These are phyloP conservation scores for Ianthella basta DNA, from an alignment of 37 sponge, comb jelly and placozoan species.

Conservation along the genomic window DNA sequence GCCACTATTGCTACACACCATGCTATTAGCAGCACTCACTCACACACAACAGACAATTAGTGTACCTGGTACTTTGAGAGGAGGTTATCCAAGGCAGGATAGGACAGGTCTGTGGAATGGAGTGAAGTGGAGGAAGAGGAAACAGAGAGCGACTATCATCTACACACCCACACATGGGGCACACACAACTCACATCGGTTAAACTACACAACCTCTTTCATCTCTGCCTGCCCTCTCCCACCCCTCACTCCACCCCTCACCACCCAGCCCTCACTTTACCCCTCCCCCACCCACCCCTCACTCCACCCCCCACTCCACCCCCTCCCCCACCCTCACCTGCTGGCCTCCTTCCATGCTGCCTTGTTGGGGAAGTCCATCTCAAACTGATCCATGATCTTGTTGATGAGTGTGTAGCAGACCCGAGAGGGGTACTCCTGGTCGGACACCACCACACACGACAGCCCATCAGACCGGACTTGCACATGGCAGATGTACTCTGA, in stretches of 20 bases:
- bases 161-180: not conserved
- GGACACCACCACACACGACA: constrained; percentile 85
- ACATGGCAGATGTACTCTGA: constrained; percentile 94
- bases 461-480: constrained; percentile 84
- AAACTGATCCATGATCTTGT: constrained; percentile 84
- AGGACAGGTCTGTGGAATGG: constrained; percentile 69
- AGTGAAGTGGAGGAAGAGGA: no score
- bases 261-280: no score
- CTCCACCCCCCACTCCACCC: not conserved
- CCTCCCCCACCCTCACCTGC: constrained; percentile 39
- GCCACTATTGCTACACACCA: not conserved
- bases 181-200: not conserved
- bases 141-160: not conserved
- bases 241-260: not conserved
- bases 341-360: constrained; percentile 52
- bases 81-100: constrained; percentile 78
- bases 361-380: constrained; percentile 62
- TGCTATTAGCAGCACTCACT: not conserved
- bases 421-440: constrained; percentile 93
- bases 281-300: no score
- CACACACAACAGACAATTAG: not conserved
- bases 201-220: no score
- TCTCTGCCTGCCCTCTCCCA: not conserved
- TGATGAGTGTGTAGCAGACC: constrained; percentile 91
- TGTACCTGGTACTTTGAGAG: constrained; percentile 84